Evolutionary conservation across 2,888 invertebrate species (phyloP).

Genomic region (Carpatolechia fugitivella): DNA sequence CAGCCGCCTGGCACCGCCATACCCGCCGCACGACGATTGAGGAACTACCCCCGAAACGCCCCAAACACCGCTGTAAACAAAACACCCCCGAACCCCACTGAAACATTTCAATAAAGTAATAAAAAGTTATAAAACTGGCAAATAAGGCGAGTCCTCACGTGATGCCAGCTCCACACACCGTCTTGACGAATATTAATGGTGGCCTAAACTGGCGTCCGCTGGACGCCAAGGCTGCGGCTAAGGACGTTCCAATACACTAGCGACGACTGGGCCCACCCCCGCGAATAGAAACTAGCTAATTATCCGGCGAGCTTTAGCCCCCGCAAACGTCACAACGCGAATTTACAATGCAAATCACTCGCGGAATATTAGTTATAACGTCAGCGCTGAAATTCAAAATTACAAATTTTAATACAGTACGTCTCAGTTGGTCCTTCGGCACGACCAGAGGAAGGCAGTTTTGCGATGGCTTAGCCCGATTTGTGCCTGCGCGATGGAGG

Average conservation of each 20-base stretch:
- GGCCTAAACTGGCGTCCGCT: slow-evolving; percentile 27
- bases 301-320: slow-evolving; percentile 72
- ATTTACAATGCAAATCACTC: slow-evolving; percentile 78
- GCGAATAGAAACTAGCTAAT: slow-evolving; percentile 78
- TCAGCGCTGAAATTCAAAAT: slow-evolving; percentile 75
- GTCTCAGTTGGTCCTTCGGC: slow-evolving; percentile 73
- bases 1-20: slow-evolving; percentile 78
- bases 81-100: slow-evolving; percentile 34
- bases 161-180: slow-evolving; percentile 30
- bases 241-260: slow-evolving; percentile 54
- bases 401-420: slow-evolving; percentile 75
- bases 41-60: slow-evolving; percentile 63
- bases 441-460: slow-evolving; percentile 66
- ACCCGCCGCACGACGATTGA: slow-evolving; percentile 54
- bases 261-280: slow-evolving; percentile 41
- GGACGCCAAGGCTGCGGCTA: slow-evolving; percentile 46
- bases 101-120: slow-evolving; percentile 34
- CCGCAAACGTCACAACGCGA: slow-evolving; percentile 68
- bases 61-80: slow-evolving; percentile 57
- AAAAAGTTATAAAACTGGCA: slow-evolving; percentile 40
- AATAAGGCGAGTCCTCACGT: slow-evolving; percentile 37
- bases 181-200: slow-evolving; percentile 42
- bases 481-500: slow-evolving; percentile 58
- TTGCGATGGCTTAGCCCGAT: slow-evolving; percentile 48
- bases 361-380: slow-evolving; percentile 76